Base-by-base conservation (phyloP, 2,797 vertebrate species). In the Melanotaenia parkinsoni region DNA sequence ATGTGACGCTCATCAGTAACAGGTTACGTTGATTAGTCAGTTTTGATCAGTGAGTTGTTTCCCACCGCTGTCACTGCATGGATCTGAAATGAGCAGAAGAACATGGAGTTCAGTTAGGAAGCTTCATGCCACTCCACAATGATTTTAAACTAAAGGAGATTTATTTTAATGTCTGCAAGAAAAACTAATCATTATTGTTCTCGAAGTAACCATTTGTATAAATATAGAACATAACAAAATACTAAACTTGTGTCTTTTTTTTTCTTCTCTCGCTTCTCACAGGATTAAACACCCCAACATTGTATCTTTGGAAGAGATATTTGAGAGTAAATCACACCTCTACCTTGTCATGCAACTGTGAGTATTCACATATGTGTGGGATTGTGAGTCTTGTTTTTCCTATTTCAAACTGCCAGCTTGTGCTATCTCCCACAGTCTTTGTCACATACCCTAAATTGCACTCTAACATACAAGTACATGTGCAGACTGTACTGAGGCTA, bases 331-430 rank as follows among this genome's bases (percentile, higher is more conserved):
- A 88, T 96, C 96, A 40, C 97, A 99, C 89, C 97, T 99, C 87
- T 99, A 99, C 94, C 97, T 99, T 89, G 94, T 99, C 94, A 99
- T 99, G 98, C 97, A 99, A 93, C 95, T 99, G 98, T 99, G 89
- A 98, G 98, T 96, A 86, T 83, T 83, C 79, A 62, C 75, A 58
- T 75, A 65, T 30, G 38, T 85, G 76, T 82, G 67, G 53, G 67
- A 77, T 53, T 83, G 74, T 75, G 74, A 64, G 38, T 56, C 54
- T 74, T 0, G 9, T 61, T 40, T 63, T 54, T 74, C 74, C 67
- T 65, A 58, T 73, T 79, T 82, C 69, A 66, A 70, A 58, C 64
- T 70, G 76, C 57, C 68, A 74, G 35, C 64, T 77, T 73, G 69
- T 58, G 70, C 54, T 51, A 24, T 85, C 77, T 81, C 83, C 77